Percentiles rank a stretch among this genome's conserved stretches.
Conservation (phyloP, 2,797 vertebrate species). For the Cetoscarus ocellatus region DNA sequence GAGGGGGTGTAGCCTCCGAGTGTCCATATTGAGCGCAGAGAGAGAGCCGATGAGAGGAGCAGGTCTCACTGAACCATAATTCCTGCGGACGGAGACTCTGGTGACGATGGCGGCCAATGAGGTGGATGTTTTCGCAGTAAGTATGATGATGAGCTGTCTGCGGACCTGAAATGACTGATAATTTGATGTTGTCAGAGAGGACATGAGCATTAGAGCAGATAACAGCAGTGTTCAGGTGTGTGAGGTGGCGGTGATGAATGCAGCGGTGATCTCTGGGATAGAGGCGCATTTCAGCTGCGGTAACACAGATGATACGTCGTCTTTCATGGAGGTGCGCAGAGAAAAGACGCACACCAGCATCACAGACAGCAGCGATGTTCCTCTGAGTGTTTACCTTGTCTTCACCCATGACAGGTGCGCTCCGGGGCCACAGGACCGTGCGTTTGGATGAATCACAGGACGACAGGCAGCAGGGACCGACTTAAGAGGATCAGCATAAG, state of each 20-base stretch:
- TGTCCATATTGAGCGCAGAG: constrained; percentile 89
- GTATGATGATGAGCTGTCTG: constrained; percentile 51
- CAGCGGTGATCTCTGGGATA: constrained; percentile 18
- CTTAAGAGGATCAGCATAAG: constrained; percentile 68
- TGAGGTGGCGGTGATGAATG: constrained; percentile 20
- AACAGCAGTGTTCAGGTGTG: constrained; percentile 25
- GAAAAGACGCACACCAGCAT: constrained; percentile 10
- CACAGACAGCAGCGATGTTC: constrained; percentile 14
- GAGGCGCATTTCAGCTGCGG: constrained; percentile 3
- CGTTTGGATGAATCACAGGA: constrained; percentile 8
- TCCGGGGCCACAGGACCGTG: constrained; percentile 1
- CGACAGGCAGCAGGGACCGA: constrained; percentile 24
- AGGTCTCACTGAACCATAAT: constrained; percentile 43
- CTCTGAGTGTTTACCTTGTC: constrained; percentile 28
- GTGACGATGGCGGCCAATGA: constrained; percentile 84
- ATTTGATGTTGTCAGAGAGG: neutral
- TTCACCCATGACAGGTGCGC: constrained; percentile 51
- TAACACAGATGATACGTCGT: neutral
- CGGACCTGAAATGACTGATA: constrained; percentile 7
- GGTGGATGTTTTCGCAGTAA: constrained; percentile 77
- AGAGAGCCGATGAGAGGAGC: constrained; percentile 67
- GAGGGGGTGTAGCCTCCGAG: constrained; percentile 90
- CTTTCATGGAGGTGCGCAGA: neutral
- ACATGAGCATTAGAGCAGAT: neutral
- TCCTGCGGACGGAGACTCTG: constrained; percentile 48